Evolutionary conservation across 2,797 vertebrate species (phyloP).

Genomic region (Premnoplex brunnescens): DNA sequence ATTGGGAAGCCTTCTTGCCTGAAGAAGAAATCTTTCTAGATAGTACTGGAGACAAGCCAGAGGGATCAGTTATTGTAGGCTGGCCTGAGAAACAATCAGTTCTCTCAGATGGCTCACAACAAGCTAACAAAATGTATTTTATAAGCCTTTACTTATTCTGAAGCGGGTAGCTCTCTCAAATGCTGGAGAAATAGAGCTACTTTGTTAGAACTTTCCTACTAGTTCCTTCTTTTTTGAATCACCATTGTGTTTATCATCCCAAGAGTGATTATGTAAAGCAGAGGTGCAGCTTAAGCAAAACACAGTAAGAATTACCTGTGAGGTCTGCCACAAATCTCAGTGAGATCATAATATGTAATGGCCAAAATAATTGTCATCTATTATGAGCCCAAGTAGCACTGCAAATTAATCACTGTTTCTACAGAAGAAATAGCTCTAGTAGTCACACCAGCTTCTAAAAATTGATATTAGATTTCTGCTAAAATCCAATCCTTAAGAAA

Average conservation of each 20-base stretch:
- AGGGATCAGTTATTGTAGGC: not conserved
- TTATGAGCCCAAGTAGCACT: not conserved
- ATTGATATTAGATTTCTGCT: not conserved
- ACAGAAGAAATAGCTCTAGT: not conserved
- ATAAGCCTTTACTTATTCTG: not conserved
- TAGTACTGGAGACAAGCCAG: not conserved
- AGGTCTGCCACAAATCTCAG: not conserved
- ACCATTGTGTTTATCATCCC: not conserved
- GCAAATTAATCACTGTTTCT: not conserved
- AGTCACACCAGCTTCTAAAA: not conserved
- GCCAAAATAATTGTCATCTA: not conserved
- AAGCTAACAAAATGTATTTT: not conserved
- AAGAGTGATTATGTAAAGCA: not conserved
- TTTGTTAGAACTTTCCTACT: not conserved
- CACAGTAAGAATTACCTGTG: not conserved
- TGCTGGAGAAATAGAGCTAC: not conserved
- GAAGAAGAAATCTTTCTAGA: conserved; percentile 19
- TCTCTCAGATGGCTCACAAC: not conserved
- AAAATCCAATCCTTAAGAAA: not conserved
- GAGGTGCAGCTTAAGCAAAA: not conserved
- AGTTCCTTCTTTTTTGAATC: not conserved
- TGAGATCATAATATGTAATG: not conserved
- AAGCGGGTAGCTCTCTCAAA: not conserved
- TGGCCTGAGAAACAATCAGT: not conserved
- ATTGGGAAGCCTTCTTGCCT: not conserved